phyloP scores from a whole-genome alignment of 2,113 vertebrate genomes.

The Oceanites oceanicus region DNA sequence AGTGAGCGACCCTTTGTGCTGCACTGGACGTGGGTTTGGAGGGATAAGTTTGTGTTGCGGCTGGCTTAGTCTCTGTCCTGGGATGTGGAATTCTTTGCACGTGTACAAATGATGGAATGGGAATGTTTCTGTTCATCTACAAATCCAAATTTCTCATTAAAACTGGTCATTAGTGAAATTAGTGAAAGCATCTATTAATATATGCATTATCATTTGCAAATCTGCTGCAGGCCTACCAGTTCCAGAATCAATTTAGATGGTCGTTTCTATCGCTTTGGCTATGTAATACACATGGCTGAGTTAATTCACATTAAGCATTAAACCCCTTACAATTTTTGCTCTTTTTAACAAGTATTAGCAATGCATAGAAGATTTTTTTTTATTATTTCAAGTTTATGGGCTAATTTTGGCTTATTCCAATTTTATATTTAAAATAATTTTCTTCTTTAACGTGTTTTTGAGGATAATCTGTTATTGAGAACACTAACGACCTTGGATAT shows the following conservation, averaged over 20 bases:
- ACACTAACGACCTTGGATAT: conserved; percentile 47
- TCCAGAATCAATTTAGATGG: conserved; percentile 47
- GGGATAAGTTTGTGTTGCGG: background rate
- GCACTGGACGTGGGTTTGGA: background rate
- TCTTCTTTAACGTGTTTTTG: conserved; percentile 8
- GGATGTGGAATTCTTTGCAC: background rate
- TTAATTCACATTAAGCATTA: conserved; percentile 50
- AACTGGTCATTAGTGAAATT: conserved; percentile 48
- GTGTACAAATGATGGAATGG: background rate
- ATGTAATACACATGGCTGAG: background rate
- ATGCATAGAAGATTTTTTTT: background rate
- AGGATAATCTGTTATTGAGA: conserved; percentile 42
- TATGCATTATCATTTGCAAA: conserved; percentile 25
- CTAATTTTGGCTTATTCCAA: conserved; percentile 36
- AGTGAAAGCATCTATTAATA: conserved; percentile 50
- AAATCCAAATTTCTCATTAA: conserved; percentile 57
- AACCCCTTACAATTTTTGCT: conserved; percentile 10
- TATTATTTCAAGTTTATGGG: conserved; percentile 19
- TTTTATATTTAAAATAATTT: conserved; percentile 43
- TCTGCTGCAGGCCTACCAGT: conserved; percentile 44
- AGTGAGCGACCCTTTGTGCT: background rate
- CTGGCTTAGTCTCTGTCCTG: background rate
- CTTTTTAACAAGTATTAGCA: conserved; percentile 43
- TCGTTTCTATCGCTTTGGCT: conserved; percentile 11
- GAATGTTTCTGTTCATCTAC: conserved; percentile 18